Percentiles rank a stretch among this genome's conserved stretches.
Conservation (phyloP, 2,797 vertebrate genomes). For the Botia kubotai region DNA sequence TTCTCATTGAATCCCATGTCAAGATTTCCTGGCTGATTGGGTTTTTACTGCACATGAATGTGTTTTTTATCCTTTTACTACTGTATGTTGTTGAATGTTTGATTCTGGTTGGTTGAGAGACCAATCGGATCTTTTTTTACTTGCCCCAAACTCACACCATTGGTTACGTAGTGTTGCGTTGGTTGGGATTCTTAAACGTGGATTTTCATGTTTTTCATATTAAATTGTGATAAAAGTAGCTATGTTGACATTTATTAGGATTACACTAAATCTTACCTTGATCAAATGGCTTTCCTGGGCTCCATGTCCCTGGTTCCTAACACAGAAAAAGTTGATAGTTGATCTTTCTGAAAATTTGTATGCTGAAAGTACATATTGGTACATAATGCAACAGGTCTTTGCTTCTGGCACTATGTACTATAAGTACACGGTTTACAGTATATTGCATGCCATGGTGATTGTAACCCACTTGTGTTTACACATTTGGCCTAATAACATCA, state of each 20-base stretch:
- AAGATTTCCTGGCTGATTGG: constrained; percentile 5
- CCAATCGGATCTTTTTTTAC: neutral
- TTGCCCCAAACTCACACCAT: neutral
- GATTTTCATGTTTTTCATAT: neutral
- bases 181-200: neutral
- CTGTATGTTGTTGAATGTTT: neutral
- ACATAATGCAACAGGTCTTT: neutral
- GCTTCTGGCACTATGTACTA: neutral
- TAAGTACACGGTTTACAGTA: neutral
- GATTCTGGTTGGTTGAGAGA: neutral
- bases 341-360: constrained; percentile 8
- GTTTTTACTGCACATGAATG: neutral
- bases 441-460: neutral
- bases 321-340: constrained; percentile 68
- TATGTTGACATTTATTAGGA: too few species aligned
- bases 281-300: constrained; percentile 89
- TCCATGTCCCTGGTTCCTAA: constrained; percentile 91
- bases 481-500: neutral
- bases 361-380: neutral
- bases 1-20: constrained; percentile 16
- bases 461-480: neutral
- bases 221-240: neutral
- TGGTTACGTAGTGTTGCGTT: neutral
- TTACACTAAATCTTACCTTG: constrained; percentile 82
- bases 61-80: neutral